These are phyloP conservation scores for Anolis carolinensis DNA, from an alignment of 2,113 vertebrate species.

Conservation along the genomic window DNA sequence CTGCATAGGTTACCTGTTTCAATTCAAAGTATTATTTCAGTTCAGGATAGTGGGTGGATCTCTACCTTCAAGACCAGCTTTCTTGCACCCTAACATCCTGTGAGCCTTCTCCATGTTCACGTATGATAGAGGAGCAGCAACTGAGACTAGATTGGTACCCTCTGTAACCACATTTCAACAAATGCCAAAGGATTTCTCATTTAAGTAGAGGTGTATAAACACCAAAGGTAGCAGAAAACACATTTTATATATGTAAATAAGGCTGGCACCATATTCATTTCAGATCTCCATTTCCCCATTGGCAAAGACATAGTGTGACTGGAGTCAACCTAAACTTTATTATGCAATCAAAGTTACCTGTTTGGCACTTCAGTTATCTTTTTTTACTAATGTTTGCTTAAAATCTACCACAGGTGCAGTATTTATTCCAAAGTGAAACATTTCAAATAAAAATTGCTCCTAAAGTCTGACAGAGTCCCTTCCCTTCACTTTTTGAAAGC, in stretches of 20 bases:
- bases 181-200: no score
- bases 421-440: conserved; percentile 61
- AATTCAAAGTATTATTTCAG: not conserved
- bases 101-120: not conserved
- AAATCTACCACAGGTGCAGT: conserved; percentile 54
- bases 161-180: not conserved
- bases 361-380: not conserved
- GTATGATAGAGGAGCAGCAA: not conserved
- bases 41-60: not conserved
- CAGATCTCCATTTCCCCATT: not conserved
- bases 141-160: not conserved
- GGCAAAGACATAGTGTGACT: not conserved
- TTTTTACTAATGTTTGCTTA: not conserved
- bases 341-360: conserved; percentile 24
- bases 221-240: not conserved
- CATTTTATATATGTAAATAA: not conserved
- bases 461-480: conserved; percentile 44
- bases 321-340: not conserved
- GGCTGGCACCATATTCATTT: not conserved
- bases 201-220: not conserved
- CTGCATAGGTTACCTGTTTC: not conserved
- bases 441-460: conserved; percentile 48
- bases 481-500: conserved; percentile 37
- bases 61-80: not conserved
- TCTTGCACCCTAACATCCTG: not conserved